Percentiles rank a stretch among this genome's conserved stretches.
Evolutionary conservation across 2,888 invertebrate species (phyloP).

Genomic region (Stenotaenia linearis): DNA sequence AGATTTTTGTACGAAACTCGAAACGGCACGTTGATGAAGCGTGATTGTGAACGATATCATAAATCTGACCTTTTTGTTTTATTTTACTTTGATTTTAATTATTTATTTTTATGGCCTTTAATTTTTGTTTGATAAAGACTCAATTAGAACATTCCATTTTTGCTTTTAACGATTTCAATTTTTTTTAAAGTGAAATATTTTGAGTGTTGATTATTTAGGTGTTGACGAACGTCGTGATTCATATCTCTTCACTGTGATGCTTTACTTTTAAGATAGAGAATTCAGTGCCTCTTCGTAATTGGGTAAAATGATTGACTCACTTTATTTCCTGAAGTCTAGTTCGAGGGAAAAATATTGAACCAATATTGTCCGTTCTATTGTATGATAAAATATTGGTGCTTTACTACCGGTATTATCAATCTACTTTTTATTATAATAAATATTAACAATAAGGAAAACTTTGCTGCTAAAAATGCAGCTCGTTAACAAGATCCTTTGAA

Average conservation of each 20-base stretch:
- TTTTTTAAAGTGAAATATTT: not conserved
- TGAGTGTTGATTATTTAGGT: too few species aligned
- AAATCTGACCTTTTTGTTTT: not conserved
- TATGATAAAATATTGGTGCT: not conserved
- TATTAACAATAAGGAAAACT: too few species aligned
- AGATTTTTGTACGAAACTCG: not conserved
- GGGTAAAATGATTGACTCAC: not conserved
- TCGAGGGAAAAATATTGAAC: too few species aligned
- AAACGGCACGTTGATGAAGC: not conserved
- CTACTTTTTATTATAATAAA: not conserved
- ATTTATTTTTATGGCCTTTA: not conserved
- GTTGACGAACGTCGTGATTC: not conserved
- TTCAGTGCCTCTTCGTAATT: not conserved
- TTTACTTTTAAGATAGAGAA: not conserved
- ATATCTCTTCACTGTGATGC: not conserved
- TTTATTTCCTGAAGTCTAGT: not conserved
- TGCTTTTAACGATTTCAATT: not conserved
- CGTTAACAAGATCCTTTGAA: not conserved
- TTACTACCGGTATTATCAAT: not conserved
- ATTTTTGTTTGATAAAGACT: not conserved
- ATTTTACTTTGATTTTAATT: not conserved
- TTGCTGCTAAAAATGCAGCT: not conserved
- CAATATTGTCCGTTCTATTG: not conserved
- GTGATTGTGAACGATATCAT: not conserved
- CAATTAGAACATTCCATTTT: not conserved